Evolutionary conservation across 2,113 vertebrate genomes (phyloP).

Genomic region (Patagioenas fasciata): DNA sequence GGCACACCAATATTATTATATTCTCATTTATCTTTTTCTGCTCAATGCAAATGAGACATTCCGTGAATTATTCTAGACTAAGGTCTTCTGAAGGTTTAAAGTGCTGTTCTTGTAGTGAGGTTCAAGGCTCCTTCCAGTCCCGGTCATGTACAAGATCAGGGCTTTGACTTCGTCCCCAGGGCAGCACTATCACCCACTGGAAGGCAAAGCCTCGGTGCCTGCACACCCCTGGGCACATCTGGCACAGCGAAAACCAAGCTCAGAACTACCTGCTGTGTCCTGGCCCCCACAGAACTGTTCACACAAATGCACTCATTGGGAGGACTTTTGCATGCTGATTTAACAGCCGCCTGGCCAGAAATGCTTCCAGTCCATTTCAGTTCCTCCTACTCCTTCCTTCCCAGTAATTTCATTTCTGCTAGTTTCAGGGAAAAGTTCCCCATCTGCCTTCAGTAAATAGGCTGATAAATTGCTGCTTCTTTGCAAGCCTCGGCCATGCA

Average conservation of each 20-base stretch:
- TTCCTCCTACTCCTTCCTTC: neutral
- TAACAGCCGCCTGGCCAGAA: neutral
- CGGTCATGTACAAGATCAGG: neutral
- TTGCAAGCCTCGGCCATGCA: neutral
- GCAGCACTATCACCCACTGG: neutral
- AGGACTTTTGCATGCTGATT: neutral
- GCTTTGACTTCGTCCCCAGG: neutral
- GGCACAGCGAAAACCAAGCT: neutral
- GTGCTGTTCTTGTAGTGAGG: neutral
- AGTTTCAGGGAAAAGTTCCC: neutral
- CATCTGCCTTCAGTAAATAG: neutral
- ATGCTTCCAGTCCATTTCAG: neutral
- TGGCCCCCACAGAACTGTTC: neutral
- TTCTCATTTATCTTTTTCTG: slow-evolving; percentile 1
- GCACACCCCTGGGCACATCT: neutral
- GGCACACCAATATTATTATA: neutral
- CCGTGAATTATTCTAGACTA: neutral
- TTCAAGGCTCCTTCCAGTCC: neutral
- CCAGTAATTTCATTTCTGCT: neutral
- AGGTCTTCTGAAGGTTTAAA: neutral
- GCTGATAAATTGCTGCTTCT: neutral
- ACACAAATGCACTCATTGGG: neutral
- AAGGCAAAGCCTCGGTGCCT: neutral
- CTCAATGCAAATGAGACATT: neutral
- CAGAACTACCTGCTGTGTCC: neutral